phyloP scores from a whole-genome alignment of 1,140 invertebrate genomes.

The Camponotus floridanus region DNA sequence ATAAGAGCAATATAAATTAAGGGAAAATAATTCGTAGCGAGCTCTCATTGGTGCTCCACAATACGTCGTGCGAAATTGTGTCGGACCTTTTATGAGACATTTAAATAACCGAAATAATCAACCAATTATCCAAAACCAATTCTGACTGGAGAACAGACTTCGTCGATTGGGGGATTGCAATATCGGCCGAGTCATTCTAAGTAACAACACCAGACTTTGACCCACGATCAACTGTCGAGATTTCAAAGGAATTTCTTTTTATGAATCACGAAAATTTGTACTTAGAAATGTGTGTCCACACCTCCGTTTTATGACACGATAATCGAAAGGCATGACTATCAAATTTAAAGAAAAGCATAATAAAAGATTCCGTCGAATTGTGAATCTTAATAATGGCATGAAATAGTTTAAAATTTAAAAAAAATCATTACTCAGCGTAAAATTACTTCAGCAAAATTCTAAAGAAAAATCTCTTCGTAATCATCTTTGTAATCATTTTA shows the following conservation, averaged over 20 bases:
- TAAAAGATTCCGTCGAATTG: constrained; percentile 19
- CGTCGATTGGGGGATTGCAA: constrained; percentile 64
- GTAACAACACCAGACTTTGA: constrained; percentile 66
- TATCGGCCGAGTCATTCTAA: constrained; percentile 66
- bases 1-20: constrained; percentile 47
- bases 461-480: background rate
- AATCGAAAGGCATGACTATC: constrained; percentile 67
- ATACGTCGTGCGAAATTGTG: constrained; percentile 41
- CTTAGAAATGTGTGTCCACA: constrained; percentile 38
- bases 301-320: constrained; percentile 17
- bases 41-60: constrained; percentile 19
- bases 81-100: constrained; percentile 43
- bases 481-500: background rate
- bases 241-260: constrained; percentile 3
- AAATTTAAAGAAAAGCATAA: constrained; percentile 18
- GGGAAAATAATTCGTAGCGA: constrained; percentile 44
- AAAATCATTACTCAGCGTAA: background rate
- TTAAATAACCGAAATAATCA: constrained; percentile 78
- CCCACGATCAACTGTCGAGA: constrained; percentile 49
- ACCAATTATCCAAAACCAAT: constrained; percentile 72
- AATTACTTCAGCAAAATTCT: background rate
- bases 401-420: constrained; percentile 22
- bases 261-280: constrained; percentile 50
- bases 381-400: background rate
- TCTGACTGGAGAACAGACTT: constrained; percentile 23